Evolutionary conservation across 2,888 invertebrate species (phyloP), one percentile per base, ranked within the genome.

Genomic region (Cepaea hortensis): DNA sequence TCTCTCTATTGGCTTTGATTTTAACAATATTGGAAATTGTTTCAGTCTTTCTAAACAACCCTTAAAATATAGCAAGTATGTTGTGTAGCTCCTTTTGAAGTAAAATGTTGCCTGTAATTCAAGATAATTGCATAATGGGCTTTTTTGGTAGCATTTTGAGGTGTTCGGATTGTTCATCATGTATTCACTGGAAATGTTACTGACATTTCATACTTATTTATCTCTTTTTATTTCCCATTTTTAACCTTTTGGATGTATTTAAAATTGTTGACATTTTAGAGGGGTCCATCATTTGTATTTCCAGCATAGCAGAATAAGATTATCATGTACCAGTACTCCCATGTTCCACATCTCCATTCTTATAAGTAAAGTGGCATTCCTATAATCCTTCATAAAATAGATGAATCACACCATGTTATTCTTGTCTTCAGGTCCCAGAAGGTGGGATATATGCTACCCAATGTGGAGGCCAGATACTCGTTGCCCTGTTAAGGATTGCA

Each of bases 401-500:
- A 62, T 84, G 84, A 84, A 77, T 84, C 77, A 84, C 55, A 48
- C 23, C 62, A 61, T 84, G 62, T 84, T 84, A 76, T 84, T 84
- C 76, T 84, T 84, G 84, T 84, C 77, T 77, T 55, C 84, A 84
- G 84, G 84, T 84, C 35, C n/a, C 68, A 48, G 48, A 20, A 23
- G 65, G 6, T 72, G 73, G 50, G 62, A 48, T 48, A 20, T 76
- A 9, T 23, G 9, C 62, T 62, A n/a, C 55, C 76, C 84, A 11
- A 46, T 84, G 62, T 85, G 85, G 85, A 79, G 70, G 55, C 85
- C 85, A 18, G 68, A 18, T 46, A 65, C 50, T 50, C 48, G 50
- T 80, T 85, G 85, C 75, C 85, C 85, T 46, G 85, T 85, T 23
- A 50, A 15, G 46, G 65, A 61, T n/a, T 85, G 85, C 75, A 79